These are phyloP conservation scores for Prunella fulvescens DNA, from an alignment of 2,113 vertebrate genomes.

Conservation along the genomic window DNA sequence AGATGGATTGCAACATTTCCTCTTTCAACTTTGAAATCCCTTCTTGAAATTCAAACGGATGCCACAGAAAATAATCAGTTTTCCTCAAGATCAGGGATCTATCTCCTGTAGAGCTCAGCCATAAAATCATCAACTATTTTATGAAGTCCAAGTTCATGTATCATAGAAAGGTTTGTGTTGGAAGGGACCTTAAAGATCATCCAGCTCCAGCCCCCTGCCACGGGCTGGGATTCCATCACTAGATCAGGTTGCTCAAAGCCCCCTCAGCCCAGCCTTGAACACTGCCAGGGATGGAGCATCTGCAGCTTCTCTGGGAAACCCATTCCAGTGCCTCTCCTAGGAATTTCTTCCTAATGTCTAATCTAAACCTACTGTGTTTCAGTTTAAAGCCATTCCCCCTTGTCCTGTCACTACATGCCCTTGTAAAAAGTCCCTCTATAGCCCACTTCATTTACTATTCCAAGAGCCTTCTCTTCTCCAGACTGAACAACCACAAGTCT, in stretches of 20 bases:
- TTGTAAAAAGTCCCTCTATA: neutral
- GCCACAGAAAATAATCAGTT: neutral
- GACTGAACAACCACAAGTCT: neutral
- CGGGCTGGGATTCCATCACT: neutral
- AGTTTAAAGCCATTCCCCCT: neutral
- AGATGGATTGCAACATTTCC: neutral
- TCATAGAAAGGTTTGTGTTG: neutral
- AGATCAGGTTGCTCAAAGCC: neutral
- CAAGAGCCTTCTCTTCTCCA: neutral
- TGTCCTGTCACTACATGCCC: neutral
- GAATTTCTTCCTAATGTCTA: neutral
- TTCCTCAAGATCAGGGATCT: neutral
- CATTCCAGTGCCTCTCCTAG: neutral
- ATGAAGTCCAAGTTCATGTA: neutral
- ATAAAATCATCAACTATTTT: neutral
- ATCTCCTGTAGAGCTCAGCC: neutral
- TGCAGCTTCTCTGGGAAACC: neutral
- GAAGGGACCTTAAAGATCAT: neutral
- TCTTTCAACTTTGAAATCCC: neutral
- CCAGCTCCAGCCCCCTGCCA: neutral
- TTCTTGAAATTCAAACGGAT: neutral
- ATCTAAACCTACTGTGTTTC: neutral
- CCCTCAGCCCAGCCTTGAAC: neutral
- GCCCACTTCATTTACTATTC: neutral
- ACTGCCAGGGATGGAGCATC: neutral